Conservation (phyloP, 2,113 vertebrate species). For the Merops nubicus region DNA sequence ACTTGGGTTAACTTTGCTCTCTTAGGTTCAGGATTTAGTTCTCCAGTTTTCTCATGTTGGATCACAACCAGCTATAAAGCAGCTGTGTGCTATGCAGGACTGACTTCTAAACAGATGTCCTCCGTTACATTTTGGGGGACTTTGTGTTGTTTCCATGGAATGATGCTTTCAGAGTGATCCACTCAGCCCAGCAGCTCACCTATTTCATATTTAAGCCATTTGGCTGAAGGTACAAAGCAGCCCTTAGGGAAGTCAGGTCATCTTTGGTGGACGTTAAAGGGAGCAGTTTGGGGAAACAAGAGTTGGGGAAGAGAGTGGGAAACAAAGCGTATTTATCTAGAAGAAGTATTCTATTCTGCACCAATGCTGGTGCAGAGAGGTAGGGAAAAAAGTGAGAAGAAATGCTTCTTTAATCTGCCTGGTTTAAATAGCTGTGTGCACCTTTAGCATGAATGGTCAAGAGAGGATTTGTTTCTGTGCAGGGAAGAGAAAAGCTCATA, state of each 20-base stretch:
- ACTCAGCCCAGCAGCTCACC: background rate
- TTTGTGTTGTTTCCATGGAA: background rate
- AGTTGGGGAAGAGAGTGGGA: background rate
- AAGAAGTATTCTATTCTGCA: background rate
- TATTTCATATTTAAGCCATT: background rate
- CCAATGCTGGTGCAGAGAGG: background rate
- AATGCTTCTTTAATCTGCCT: background rate
- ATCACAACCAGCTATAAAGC: background rate
- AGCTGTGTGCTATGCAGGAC: background rate
- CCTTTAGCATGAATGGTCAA: background rate
- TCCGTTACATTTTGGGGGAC: background rate
- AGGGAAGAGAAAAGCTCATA: background rate
- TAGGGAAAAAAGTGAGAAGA: background rate
- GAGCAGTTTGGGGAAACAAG: background rate
- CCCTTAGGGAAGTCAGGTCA: background rate
- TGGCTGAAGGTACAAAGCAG: background rate
- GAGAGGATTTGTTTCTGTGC: background rate
- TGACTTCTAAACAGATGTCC: background rate
- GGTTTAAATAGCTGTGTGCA: background rate
- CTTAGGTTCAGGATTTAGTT: background rate
- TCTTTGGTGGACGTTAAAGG: background rate
- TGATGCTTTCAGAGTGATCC: background rate
- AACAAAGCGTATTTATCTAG: background rate
- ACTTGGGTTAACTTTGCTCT: conserved; percentile 30
- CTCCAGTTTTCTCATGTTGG: background rate